Base-by-base conservation (phyloP, 2,888 invertebrate genomes). In the Villa cingulata region DNA sequence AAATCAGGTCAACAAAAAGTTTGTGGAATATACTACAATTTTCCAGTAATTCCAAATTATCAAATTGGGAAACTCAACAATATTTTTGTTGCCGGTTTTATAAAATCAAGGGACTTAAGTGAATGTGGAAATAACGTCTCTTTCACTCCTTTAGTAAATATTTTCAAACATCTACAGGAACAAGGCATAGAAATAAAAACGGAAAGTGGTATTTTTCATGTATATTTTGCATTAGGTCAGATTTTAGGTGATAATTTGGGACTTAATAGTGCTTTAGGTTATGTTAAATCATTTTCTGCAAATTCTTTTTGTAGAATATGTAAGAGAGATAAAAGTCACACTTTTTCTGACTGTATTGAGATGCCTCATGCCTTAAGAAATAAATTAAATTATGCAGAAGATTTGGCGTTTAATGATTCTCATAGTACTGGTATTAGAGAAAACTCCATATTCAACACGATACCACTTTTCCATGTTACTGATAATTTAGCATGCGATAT, bases 211-310 rank as follows among this genome's bases (percentile, higher is more conserved):
- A n/a, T n/a, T n/a, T n/a, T n/a, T 4, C 4, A 34, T 4, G 14
- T 52, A 20, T 49, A 48, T 49, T 51, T 54, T 46, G 20, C 19
- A 19, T n/a, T 50, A 17, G 29, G 47, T 6, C 32, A 50, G 15
- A 36, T 54, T 16, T 12, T 45, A 15, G 53, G 54, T 2, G 54
- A 56, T 44, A 54, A 54, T 49, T 39, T 50, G 12, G 56, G 48
- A 3, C 23, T 53, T 15, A 43, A 54, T 41, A 40, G 51, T 29
- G 23, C 51, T 16, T 38, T 52, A 18, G 55, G 55, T 3, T 52
- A 53, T 29, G 37, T 41, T 15, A 47, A 53, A 42, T 46, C 48
- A 23, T 55, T 55, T 41, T 17, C 36, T 15, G 48, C 51, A 12
- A 53, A 45, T 37, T 49, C 18, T 34, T 34, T 34, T 34, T 34